Evolutionary conservation across 2,888 invertebrate genomes (phyloP).

Genomic region (Drosophila prolongata): DNA sequence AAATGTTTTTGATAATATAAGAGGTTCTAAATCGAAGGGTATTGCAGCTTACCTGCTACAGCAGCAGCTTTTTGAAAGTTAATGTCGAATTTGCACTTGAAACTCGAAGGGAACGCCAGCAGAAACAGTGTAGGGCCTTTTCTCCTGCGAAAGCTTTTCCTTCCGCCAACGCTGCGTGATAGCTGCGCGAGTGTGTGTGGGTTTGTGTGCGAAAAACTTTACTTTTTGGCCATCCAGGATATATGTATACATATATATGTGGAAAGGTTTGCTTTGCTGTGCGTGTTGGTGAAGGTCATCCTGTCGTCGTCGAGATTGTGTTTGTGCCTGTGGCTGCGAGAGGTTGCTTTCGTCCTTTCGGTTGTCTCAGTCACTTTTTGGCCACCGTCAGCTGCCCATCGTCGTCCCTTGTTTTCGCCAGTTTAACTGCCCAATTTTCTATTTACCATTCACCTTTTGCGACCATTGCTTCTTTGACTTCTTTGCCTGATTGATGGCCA

Average conservation of each 20-base stretch:
- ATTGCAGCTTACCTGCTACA: too few species aligned
- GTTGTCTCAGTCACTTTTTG: slow-evolving; percentile 35
- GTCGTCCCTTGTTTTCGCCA: slow-evolving; percentile 26
- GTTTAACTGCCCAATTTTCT: slow-evolving; percentile 18
- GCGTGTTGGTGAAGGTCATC: slow-evolving; percentile 82
- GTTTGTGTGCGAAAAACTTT: slow-evolving; percentile 57
- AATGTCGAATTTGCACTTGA: slow-evolving; percentile 77
- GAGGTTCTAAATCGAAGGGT: slow-evolving; percentile 1
- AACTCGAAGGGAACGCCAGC: slow-evolving; percentile 54
- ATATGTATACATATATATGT: slow-evolving; percentile 7
- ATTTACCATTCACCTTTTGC: slow-evolving; percentile 14
- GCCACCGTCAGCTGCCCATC: slow-evolving; percentile 32
- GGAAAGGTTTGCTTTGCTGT: slow-evolving; percentile 48
- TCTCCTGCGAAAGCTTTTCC: slow-evolving; percentile 54
- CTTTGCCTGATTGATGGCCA: slow-evolving; percentile 66
- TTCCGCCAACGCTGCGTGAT: slow-evolving; percentile 57
- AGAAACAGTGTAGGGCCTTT: slow-evolving; percentile 54
- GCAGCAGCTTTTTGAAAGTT: slow-evolving; percentile 58
- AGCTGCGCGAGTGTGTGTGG: slow-evolving; percentile 40
- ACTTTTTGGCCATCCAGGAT: slow-evolving; percentile 52
- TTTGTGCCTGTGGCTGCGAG: slow-evolving; percentile 25
- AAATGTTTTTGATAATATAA: not conserved
- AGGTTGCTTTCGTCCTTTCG: slow-evolving; percentile 49
- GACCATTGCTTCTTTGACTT: slow-evolving; percentile 12
- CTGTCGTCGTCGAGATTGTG: slow-evolving; percentile 65